phyloP scores from a whole-genome alignment of 2,113 vertebrate genomes.

The Hemibagrus wyckioides region DNA sequence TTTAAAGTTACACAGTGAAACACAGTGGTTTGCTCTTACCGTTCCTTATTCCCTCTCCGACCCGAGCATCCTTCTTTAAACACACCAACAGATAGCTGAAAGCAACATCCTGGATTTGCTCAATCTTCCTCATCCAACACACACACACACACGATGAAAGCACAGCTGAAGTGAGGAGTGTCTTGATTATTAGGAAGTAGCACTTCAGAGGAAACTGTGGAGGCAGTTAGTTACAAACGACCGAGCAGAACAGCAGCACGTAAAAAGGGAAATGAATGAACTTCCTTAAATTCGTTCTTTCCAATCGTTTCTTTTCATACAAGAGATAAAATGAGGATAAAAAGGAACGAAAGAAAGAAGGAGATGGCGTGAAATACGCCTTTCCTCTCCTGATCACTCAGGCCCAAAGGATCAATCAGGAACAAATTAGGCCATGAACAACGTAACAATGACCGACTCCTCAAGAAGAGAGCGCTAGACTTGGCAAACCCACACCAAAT shows the following conservation, averaged over 20 bases:
- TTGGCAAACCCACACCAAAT: neutral
- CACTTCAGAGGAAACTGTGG: slow-evolving; percentile 19
- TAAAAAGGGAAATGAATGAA: slow-evolving; percentile 41
- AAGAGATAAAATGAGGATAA: neutral
- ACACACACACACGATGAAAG: neutral
- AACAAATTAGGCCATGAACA: slow-evolving; percentile 30
- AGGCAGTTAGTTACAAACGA: slow-evolving; percentile 1
- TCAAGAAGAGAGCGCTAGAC: neutral
- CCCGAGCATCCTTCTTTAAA: neutral
- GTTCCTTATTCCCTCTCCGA: neutral
- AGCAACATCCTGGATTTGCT: neutral
- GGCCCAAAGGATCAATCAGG: slow-evolving; percentile 41
- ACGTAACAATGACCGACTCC: neutral
- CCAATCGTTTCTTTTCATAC: neutral
- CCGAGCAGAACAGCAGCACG: slow-evolving; percentile 6
- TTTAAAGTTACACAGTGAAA: neutral
- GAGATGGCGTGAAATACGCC: slow-evolving; percentile 7
- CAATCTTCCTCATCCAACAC: neutral
- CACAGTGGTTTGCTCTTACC: neutral
- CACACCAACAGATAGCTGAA: neutral
- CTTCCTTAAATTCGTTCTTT: neutral
- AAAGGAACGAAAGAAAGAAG: neutral
- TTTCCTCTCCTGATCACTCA: slow-evolving; percentile 42
- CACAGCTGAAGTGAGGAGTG: neutral
- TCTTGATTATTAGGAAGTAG: neutral